Evolutionary conservation across 2,797 vertebrate species (phyloP).

Genomic region (Leptatherina wallacei): DNA sequence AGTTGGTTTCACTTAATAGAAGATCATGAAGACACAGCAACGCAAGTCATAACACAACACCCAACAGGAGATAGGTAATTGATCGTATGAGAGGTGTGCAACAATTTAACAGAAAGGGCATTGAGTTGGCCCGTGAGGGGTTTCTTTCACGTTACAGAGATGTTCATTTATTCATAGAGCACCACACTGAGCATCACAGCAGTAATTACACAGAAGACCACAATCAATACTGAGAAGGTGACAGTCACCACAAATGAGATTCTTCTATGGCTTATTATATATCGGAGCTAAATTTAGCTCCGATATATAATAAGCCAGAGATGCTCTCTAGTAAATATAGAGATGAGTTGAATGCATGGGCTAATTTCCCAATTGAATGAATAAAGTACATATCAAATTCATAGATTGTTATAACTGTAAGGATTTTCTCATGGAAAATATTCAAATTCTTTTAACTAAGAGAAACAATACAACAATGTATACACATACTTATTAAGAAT

Average conservation of each 20-base stretch:
- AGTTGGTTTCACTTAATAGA: not conserved
- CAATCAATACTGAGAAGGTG: conserved; percentile 33
- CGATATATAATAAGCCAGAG: too few relatives aligned
- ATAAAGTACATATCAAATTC: too few relatives aligned
- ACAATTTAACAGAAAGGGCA: not conserved
- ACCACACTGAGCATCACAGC: not conserved
- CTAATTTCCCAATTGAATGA: too few relatives aligned
- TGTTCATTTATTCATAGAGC: conserved; percentile 21
- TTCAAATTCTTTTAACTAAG: too few relatives aligned
- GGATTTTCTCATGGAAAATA: too few relatives aligned
- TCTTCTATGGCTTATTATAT: conserved; percentile 1
- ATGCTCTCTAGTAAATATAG: too few relatives aligned
- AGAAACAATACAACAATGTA: too few relatives aligned
- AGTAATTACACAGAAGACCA: conserved; percentile 14
- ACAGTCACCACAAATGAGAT: not conserved
- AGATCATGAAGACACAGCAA: too few relatives aligned
- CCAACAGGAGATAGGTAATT: conserved; percentile 11
- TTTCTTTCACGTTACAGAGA: not conserved
- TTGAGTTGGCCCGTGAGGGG: not conserved
- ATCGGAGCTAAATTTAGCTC: conserved; percentile 32
- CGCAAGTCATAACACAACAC: not conserved
- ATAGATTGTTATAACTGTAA: too few relatives aligned
- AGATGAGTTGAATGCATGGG: too few relatives aligned
- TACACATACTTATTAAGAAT: too few relatives aligned
- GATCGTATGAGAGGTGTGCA: conserved; percentile 2